These are phyloP conservation scores for Colletes gigas DNA, from an alignment of 1,140 invertebrate genomes.

Conservation along the genomic window DNA sequence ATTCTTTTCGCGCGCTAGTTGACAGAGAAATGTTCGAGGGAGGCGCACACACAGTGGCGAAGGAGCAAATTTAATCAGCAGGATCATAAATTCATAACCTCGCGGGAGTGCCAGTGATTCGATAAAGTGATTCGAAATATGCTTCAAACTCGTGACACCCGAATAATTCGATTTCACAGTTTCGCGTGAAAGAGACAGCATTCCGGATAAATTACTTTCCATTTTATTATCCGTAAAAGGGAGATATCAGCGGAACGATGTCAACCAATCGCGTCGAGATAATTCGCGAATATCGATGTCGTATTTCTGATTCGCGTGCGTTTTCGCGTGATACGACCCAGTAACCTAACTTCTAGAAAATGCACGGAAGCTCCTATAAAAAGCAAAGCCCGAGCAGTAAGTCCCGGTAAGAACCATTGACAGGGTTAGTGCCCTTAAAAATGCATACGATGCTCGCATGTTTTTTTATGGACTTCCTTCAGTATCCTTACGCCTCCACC, in stretches of 20 bases:
- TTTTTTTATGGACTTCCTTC: constrained; percentile 53
- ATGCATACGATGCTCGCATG: constrained; percentile 58
- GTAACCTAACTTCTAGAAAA: constrained; percentile 39
- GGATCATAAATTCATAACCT: constrained; percentile 13
- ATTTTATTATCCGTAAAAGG: constrained; percentile 13
- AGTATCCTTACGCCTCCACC: constrained; percentile 11
- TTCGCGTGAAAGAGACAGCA: background rate
- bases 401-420: constrained; percentile 59
- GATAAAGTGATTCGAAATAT: constrained; percentile 5
- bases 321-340: constrained; percentile 32
- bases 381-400: constrained; percentile 52
- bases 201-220: background rate
- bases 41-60: background rate
- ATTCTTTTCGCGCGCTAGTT: background rate
- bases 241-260: background rate
- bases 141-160: background rate
- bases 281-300: background rate
- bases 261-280: background rate
- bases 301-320: background rate
- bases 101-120: background rate
- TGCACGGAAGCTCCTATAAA: constrained; percentile 47
- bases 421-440: constrained; percentile 64
- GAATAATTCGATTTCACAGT: background rate
- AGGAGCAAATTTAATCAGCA: constrained; percentile 27
- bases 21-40: background rate